phyloP scores from a whole-genome alignment of 2,113 vertebrate species.

The Bagarius yarrelli region DNA sequence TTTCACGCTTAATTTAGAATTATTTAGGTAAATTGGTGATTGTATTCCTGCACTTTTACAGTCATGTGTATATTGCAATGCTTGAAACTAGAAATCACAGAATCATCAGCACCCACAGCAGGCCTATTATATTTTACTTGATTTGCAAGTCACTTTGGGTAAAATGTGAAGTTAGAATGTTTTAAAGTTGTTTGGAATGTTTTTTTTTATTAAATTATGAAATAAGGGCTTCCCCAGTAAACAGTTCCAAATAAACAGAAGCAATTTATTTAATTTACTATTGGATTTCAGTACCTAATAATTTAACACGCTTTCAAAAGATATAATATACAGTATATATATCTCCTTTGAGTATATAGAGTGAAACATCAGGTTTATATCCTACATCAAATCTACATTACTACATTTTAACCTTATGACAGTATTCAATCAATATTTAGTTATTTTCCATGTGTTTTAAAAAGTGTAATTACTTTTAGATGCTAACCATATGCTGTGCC shows the following conservation, averaged over 20 bases:
- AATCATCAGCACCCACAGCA: too few relatives aligned
- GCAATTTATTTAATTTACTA: not conserved
- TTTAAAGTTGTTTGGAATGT: not conserved
- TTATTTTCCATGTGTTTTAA: not conserved
- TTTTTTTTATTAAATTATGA: not conserved
- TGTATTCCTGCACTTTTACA: not conserved
- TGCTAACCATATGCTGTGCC: slow-evolving; percentile 93
- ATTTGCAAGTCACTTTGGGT: not conserved
- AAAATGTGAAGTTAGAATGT: not conserved
- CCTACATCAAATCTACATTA: too few relatives aligned
- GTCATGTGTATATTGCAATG: not conserved
- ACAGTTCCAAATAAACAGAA: not conserved
- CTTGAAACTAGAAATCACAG: not conserved
- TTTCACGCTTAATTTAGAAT: not conserved
- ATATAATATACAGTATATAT: too few relatives aligned
- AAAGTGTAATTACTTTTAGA: not conserved
- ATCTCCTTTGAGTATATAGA: too few relatives aligned
- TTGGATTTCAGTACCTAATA: too few relatives aligned
- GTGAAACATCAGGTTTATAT: too few relatives aligned
- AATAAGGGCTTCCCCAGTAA: not conserved
- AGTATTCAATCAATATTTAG: too few relatives aligned
- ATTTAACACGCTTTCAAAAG: too few relatives aligned
- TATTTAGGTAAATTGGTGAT: not conserved
- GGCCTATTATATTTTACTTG: not conserved
- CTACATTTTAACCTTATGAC: too few relatives aligned